phyloP scores from a whole-genome alignment of 2,888 invertebrate genomes.

The Zele albiditarsus region DNA sequence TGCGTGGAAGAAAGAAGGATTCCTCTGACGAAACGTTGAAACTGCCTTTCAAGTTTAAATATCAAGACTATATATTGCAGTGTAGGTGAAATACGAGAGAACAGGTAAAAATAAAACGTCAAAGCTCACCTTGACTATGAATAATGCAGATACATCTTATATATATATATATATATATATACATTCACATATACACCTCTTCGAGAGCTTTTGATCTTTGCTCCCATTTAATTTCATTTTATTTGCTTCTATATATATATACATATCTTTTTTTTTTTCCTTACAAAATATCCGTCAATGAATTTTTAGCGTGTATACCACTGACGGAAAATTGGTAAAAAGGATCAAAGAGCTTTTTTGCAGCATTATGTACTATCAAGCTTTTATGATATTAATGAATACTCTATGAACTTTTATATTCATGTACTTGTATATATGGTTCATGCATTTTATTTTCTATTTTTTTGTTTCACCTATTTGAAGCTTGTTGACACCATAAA shows the following conservation, averaged over 20 bases:
- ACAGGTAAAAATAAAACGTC: slow-evolving; percentile 40
- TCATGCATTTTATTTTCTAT: not conserved
- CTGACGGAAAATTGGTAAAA: not conserved
- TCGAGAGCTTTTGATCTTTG: slow-evolving; percentile 23
- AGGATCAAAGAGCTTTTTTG: slow-evolving; percentile 7
- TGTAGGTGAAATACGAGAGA: slow-evolving; percentile 23
- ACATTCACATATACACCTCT: not conserved
- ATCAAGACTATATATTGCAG: not conserved
- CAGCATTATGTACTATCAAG: not conserved
- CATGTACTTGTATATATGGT: not conserved
- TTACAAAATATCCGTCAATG: slow-evolving; percentile 1
- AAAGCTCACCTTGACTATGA: slow-evolving; percentile 57
- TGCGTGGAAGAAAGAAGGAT: too few species aligned
- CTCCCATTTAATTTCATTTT: not conserved
- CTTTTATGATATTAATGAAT: slow-evolving; percentile 6
- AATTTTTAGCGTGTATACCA: slow-evolving; percentile 4
- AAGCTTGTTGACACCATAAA: too few species aligned
- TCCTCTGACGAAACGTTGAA: too few species aligned
- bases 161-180: slow-evolving; percentile 1
- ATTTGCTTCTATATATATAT: not conserved
- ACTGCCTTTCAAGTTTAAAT: not conserved
- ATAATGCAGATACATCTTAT: slow-evolving; percentile 57
- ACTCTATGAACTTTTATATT: not conserved
- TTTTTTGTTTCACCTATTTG: not conserved
- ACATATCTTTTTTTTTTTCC: not conserved